Percentiles rank a stretch among this genome's conserved stretches.
Evolutionary conservation across 2,113 vertebrate species (phyloP).

Genomic region (Charina bottae): DNA sequence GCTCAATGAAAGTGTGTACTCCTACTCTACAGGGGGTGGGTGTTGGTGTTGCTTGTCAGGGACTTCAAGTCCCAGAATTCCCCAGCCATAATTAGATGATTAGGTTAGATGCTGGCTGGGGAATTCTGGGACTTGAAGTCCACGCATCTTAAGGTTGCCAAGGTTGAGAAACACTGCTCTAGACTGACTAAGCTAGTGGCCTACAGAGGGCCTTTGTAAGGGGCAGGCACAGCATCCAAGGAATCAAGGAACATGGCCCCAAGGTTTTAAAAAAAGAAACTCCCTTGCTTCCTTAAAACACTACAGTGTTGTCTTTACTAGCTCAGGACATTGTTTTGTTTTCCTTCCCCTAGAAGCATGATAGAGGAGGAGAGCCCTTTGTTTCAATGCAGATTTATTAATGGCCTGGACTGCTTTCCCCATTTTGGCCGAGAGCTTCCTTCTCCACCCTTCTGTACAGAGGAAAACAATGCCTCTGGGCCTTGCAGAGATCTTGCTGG

Average conservation of each 20-base stretch:
- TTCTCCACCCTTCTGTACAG: background rate
- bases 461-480: background rate
- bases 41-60: background rate
- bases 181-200: background rate
- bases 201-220: background rate
- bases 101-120: background rate
- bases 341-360: background rate
- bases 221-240: background rate
- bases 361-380: background rate
- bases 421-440: background rate
- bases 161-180: background rate
- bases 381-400: background rate
- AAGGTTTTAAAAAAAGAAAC: background rate
- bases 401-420: background rate
- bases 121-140: background rate
- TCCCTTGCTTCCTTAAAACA: background rate
- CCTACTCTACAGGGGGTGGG: fast-evolving
- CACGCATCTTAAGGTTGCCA: background rate
- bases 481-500: background rate
- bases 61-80: background rate
- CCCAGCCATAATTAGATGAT: background rate
- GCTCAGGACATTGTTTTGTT: background rate
- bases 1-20: background rate
- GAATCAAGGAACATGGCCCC: background rate
- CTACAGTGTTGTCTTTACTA: background rate